Base-by-base conservation (phyloP, 1,140 invertebrate genomes). In the Scaptomyza pallida region DNA sequence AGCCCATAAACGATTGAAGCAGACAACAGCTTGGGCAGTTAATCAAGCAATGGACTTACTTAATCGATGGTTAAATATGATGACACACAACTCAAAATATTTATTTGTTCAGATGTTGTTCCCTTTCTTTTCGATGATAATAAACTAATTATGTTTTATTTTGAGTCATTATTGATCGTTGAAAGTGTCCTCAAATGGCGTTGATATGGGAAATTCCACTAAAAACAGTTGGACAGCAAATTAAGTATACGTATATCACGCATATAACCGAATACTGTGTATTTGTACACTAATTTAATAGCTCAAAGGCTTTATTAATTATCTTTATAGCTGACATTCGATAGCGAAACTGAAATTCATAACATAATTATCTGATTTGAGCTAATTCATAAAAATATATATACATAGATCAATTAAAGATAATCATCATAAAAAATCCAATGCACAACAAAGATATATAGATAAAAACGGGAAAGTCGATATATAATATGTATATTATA, bases 61-160 rank as follows among this genome's bases (percentile, higher is more conserved):
- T 55, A 21, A 21, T 51, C 48, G 45, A 64, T 37, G 45, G 35
- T 55, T 64, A 35, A 21, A 54, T 54, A 54, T 54, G 35, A 69
- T 62, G 41, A 15, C 19, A 17, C 10, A 5, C 21, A 35, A 41
- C 9, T n/a, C 33, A n/a, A 37, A 19, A 6, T 52, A 13, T 8
- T n/a, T 19, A 52, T 30, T 30, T 0, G 37, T 19, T 8, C 0
- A 35, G 5, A 12, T 12, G 3, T n/a, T 4, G 33, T 37, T 12
- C 26, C 26, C 2, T 26, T 26, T 26, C 6, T 33, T 2, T 50
- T 17, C n/a, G 12, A 5, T 3, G 48, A 51, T 51, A 16, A 44
- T 15, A 57, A 13, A 59, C 33, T 13, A 10, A 23, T 37, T 16
- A 1, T 12, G 17, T n/a, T 3, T 0, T 3, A 3, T 15, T 23